phyloP scores from a whole-genome alignment of 2,797 vertebrate genomes.

The Scolopax rusticola region DNA sequence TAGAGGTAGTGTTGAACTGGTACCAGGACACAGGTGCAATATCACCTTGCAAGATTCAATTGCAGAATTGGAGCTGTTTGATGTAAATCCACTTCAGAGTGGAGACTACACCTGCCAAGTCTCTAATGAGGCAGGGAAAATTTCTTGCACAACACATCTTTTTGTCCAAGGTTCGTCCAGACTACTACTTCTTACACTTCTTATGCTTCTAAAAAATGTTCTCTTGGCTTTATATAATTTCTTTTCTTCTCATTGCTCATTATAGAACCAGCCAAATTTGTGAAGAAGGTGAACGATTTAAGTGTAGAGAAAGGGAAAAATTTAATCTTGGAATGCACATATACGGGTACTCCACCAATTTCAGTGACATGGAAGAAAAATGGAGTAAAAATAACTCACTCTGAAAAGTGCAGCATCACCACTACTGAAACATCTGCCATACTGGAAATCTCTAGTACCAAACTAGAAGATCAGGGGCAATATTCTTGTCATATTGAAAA shows the following conservation, averaged over 20 bases:
- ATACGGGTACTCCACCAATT: constrained; percentile 91
- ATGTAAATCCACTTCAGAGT: constrained; percentile 84
- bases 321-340: constrained; percentile 90
- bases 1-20: constrained; percentile 90
- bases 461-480: constrained; percentile 89
- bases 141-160: constrained; percentile 88
- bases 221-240: background rate
- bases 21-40: constrained; percentile 81
- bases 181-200: background rate
- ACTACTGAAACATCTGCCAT: constrained; percentile 96
- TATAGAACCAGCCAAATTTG: constrained; percentile 91
- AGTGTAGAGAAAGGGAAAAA: constrained; percentile 91
- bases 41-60: constrained; percentile 89
- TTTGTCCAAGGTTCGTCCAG: constrained; percentile 92
- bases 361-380: constrained; percentile 95
- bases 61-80: constrained; percentile 89
- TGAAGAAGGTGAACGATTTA: constrained; percentile 92
- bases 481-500: constrained; percentile 95
- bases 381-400: constrained; percentile 85
- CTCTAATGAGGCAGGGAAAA: constrained; percentile 92
- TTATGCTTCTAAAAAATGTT: background rate
- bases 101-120: constrained; percentile 97
- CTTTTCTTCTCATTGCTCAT: constrained; percentile 64
- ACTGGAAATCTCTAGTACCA: constrained; percentile 90
- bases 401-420: constrained; percentile 92